Percentiles rank a stretch among this genome's conserved stretches.
Evolutionary conservation across 2,797 vertebrate genomes (phyloP).

Genomic region (Phoxinus dragarum): DNA sequence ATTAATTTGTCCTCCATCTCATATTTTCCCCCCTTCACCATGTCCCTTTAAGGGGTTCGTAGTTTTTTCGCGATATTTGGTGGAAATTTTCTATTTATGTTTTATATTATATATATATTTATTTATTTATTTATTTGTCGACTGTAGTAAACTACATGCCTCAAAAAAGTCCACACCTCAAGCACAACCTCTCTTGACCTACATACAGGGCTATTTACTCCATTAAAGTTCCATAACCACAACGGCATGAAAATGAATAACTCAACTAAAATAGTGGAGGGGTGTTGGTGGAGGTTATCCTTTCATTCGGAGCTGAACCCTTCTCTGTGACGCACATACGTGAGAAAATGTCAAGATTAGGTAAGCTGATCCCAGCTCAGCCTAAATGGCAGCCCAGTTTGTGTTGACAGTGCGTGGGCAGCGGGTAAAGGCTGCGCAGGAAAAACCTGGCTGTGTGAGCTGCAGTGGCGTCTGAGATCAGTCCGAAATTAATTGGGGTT

Average conservation of each 20-base stretch:
- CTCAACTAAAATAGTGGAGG: constrained; percentile 11
- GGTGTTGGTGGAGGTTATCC: neutral
- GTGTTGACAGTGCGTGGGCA: constrained; percentile 39
- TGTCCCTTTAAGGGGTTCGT: no score
- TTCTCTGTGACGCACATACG: neutral
- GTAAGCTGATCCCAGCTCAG: constrained; percentile 22
- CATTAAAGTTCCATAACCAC: neutral
- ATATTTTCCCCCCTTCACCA: no score
- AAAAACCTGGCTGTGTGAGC: constrained; percentile 19
- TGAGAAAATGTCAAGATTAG: constrained; percentile 9
- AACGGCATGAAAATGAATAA: constrained; percentile 26
- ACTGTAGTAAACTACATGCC: neutral
- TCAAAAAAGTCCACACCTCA: constrained; percentile 56
- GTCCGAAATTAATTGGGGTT: constrained; percentile 54
- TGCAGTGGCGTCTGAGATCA: constrained; percentile 36
- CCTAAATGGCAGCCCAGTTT: constrained; percentile 21
- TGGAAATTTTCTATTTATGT: neutral
- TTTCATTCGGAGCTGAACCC: neutral
- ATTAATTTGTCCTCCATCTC: no score
- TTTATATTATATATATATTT: neutral
- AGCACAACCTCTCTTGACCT: constrained; percentile 45
- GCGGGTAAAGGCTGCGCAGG: constrained; percentile 29
- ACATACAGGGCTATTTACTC: constrained; percentile 38
- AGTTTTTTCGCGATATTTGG: neutral
- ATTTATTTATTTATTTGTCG: neutral